A percentile compares a stretch with the other conserved stretches of the same genome.
phyloP scores from a whole-genome alignment of 1,140 invertebrate genomes.

The Eupristina koningsbergeri region DNA sequence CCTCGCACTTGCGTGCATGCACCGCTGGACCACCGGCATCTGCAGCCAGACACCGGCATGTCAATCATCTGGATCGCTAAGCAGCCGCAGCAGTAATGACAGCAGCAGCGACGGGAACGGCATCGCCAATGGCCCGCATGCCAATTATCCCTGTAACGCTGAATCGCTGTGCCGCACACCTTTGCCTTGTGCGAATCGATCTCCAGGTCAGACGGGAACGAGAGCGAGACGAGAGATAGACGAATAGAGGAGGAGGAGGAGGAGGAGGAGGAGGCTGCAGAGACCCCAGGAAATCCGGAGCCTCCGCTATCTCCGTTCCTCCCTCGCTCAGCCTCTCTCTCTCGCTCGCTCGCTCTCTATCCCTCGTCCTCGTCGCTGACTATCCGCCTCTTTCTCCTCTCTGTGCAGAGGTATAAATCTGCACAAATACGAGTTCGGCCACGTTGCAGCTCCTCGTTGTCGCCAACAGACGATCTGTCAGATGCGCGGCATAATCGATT shows the following conservation, averaged over 20 bases:
- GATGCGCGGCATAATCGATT: constrained; percentile 40
- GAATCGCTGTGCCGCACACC: background rate
- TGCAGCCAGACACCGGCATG: background rate
- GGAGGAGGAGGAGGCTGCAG: background rate
- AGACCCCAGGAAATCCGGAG: constrained; percentile 32
- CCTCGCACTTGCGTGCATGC: background rate
- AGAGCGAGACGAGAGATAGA: constrained; percentile 2
- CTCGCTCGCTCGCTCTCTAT: background rate
- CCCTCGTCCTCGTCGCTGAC: background rate
- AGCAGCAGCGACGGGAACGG: background rate
- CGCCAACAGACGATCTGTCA: constrained; percentile 22
- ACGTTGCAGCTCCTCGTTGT: background rate
- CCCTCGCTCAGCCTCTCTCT: background rate
- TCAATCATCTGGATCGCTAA: background rate
- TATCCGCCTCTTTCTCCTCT: background rate
- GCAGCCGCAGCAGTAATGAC: background rate
- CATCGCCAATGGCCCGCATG: constrained; percentile 16
- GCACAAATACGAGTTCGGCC: background rate
- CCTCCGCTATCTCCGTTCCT: constrained; percentile 9
- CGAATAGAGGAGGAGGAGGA: background rate
- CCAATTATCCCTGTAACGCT: constrained; percentile 34
- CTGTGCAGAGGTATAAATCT: background rate
- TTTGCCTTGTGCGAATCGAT: constrained; percentile 30
- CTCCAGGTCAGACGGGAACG: background rate
- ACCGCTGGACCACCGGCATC: background rate